Evolutionary conservation across 2,113 vertebrate species (phyloP).

Genomic region (Castor canadensis): DNA sequence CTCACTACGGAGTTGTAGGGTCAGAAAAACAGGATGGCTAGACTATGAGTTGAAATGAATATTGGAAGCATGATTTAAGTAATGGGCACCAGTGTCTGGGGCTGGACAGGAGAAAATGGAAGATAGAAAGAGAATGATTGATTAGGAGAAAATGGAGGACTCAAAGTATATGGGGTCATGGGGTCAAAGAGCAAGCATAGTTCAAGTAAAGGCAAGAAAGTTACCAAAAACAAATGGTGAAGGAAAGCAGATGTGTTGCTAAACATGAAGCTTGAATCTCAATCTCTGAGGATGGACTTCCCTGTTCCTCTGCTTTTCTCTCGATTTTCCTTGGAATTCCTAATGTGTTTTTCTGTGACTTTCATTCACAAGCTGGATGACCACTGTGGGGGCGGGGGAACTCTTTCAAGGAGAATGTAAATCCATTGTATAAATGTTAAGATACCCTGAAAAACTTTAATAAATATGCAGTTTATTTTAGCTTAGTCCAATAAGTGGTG

Average conservation of each 20-base stretch:
- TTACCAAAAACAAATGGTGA: not conserved
- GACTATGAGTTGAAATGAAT: not conserved
- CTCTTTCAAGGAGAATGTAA: conserved; percentile 56
- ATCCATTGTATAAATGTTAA: not conserved
- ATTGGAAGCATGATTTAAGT: conserved; percentile 32
- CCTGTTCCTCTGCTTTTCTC: not conserved
- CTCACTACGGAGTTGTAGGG: not conserved
- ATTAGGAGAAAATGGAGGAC: conserved; percentile 44
- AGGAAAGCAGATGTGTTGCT: conserved; percentile 4
- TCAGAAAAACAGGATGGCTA: not conserved
- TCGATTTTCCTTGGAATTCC: not conserved
- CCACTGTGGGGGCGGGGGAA: conserved; percentile 64
- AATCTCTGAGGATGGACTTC: not conserved
- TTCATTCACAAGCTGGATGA: not conserved
- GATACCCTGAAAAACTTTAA: not conserved
- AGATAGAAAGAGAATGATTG: conserved; percentile 20
- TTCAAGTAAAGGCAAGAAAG: conserved; percentile 47
- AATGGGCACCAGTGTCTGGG: not conserved
- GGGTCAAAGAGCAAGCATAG: conserved; percentile 59
- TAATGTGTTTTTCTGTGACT: conserved; percentile 27
- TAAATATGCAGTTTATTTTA: conserved; percentile 10
- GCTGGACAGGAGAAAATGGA: not conserved
- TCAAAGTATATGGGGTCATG: conserved; percentile 43
- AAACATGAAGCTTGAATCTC: not conserved
- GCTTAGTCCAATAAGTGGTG: not conserved